Evolutionary conservation across 2,888 invertebrate species (phyloP).

Genomic region (Drosophila setosimentum): DNA sequence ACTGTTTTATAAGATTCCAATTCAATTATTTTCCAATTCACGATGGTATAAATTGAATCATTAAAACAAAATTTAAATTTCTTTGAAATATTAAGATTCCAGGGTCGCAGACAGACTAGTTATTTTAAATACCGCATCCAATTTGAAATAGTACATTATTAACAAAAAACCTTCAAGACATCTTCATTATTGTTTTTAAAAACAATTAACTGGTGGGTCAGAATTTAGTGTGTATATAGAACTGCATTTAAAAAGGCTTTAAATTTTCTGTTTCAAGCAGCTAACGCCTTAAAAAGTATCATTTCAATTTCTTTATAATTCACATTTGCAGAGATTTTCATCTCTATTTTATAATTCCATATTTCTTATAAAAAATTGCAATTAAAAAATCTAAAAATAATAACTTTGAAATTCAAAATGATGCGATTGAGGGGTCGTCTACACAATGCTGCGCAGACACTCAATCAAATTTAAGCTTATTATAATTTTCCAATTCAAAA

Average conservation of each 20-base stretch:
- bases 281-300: background rate
- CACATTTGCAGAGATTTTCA: background rate
- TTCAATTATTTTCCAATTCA: background rate
- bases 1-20: background rate
- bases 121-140: background rate
- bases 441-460: conserved; percentile 41
- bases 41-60: background rate
- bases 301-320: background rate
- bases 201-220: background rate
- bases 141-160: background rate
- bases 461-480: conserved; percentile 79
- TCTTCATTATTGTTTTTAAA: background rate
- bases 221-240: background rate
- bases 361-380: background rate
- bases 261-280: background rate
- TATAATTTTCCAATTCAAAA: conserved; percentile 55
- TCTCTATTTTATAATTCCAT: background rate
- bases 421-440: background rate
- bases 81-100: background rate
- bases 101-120: background rate
- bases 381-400: conserved; percentile 8
- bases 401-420: conserved; percentile 20
- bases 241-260: background rate
- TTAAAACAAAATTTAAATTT: background rate
- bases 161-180: background rate